phyloP scores from a whole-genome alignment of 2,113 vertebrate genomes.

The Bujurquina vittata region DNA sequence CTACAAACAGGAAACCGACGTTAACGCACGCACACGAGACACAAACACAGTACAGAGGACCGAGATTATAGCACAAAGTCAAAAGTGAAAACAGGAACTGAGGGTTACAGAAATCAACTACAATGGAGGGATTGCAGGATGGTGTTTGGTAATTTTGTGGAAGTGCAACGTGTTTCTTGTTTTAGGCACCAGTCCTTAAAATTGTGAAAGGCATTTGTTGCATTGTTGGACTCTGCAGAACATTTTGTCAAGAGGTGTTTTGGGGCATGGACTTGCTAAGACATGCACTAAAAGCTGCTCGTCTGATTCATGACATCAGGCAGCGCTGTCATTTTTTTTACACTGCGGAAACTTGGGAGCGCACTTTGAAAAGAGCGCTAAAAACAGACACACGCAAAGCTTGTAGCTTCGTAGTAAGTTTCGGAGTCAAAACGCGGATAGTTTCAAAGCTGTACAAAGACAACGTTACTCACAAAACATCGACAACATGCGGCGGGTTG shows the following conservation, averaged over 20 bases:
- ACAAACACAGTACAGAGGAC: not conserved
- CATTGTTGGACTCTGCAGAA: not conserved
- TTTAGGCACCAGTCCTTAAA: not conserved
- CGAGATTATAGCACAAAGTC: conserved; percentile 2
- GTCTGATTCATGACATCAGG: conserved; percentile 43
- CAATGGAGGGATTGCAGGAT: not conserved
- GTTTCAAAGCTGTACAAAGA: not conserved
- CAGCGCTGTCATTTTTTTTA: conserved; percentile 28
- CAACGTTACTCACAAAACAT: conserved; percentile 74
- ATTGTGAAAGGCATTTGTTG: not conserved
- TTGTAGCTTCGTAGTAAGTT: not conserved
- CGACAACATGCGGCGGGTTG: conserved; percentile 69
- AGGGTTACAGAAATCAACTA: conserved; percentile 3
- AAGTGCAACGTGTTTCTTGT: conserved; percentile 11
- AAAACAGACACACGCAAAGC: not conserved
- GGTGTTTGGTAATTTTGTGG: conserved; percentile 2
- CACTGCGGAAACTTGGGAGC: conserved; percentile 47
- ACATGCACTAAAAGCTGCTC: conserved; percentile 36
- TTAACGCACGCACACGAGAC: not conserved
- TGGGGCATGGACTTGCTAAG: conserved; percentile 40
- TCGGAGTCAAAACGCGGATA: not conserved
- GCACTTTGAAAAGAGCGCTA: not conserved
- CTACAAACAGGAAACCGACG: conserved; percentile 49
- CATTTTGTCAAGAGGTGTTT: not conserved
- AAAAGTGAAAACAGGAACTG: conserved; percentile 68